Base-by-base conservation (phyloP, 2,888 invertebrate species). In the Timema cristinae region DNA sequence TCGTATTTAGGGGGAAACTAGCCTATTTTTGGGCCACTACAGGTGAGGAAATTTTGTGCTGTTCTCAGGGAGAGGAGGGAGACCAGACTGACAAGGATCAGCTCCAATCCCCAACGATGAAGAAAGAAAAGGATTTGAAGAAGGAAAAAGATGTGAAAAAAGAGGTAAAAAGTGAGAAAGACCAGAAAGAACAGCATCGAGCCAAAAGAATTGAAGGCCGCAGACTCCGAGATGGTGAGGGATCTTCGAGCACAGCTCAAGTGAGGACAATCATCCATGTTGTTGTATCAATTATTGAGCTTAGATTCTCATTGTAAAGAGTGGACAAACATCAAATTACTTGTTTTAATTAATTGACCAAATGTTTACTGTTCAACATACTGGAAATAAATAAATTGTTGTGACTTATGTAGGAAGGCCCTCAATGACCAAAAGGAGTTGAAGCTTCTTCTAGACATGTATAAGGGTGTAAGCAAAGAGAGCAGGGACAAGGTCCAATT, bases 391-490 rank as follows among this genome's bases (percentile, higher is more conserved):
- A 71, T 71, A 67, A 50, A 16, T 11, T 50, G 50, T 51, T 71
- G 11, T 68, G 50, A 50, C 13, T 49, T 73, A 78, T 81, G 66
- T 79, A 95, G 93, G 83, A 97, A 95, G 85, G 93, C 95, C 11
- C 87, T 93, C 67, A 95, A 94, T 80, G 95, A 95, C 80, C 95
- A 96, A 82, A 95, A 95, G 79, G 98, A 98, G 82, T 88, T 97
- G 89, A 97, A 97, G 81, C 84, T 98, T 0, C 83, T 98, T 11
- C 84, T 97, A 75, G 97, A 98, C 81, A 97, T 97, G 95, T 97
- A 97, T 84, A 98, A 97, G 84, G 94, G 95, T n/a, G 94, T 94
- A 9, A 92, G 95, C 73, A 98, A 97, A 81, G 98, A 98, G 80
- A 95, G 96, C 81, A 86, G 97, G 7, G 97, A 98, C 81, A 97